Evolutionary conservation across 2,888 invertebrate genomes (phyloP).

Genomic region (Petrophora chlorosata): DNA sequence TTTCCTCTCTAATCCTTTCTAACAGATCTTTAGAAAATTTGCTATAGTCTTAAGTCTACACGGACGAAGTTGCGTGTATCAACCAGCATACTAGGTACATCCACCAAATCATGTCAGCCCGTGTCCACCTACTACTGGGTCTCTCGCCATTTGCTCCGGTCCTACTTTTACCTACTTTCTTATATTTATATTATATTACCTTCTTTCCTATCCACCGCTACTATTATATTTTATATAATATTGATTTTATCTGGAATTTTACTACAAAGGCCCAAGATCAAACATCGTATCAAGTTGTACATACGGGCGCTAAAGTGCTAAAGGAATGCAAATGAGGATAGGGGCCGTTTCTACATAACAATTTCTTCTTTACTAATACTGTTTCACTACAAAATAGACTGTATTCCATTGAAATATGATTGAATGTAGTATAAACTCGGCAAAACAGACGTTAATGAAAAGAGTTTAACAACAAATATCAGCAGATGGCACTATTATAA

Average conservation of each 20-base stretch:
- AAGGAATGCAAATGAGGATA: slow-evolving; percentile 62
- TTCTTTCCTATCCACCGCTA: too few species aligned
- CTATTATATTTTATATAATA: not conserved
- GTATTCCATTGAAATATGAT: not conserved
- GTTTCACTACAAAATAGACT: not conserved
- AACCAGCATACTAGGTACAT: too few species aligned
- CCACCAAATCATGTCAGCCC: too few species aligned
- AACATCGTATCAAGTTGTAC: slow-evolving; percentile 30
- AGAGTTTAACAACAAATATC: slow-evolving; percentile 67
- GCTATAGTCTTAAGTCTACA: too few species aligned
- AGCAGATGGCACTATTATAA: slow-evolving; percentile 65
- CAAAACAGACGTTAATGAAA: too few species aligned
- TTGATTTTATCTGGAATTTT: not conserved
- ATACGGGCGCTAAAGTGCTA: slow-evolving; percentile 58
- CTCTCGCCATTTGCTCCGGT: too few species aligned
- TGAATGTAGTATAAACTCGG: not conserved
- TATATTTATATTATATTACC: too few species aligned
- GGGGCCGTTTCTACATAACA: slow-evolving; percentile 63
- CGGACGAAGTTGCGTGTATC: too few species aligned
- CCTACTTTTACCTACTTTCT: too few species aligned
- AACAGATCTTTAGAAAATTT: too few species aligned
- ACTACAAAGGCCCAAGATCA: not conserved
- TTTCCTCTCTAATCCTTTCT: too few species aligned
- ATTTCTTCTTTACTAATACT: slow-evolving; percentile 39
- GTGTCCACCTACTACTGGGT: too few species aligned